Base-by-base conservation (phyloP, 2,113 vertebrate species). In the Reinhardtius hippoglossoides region DNA sequence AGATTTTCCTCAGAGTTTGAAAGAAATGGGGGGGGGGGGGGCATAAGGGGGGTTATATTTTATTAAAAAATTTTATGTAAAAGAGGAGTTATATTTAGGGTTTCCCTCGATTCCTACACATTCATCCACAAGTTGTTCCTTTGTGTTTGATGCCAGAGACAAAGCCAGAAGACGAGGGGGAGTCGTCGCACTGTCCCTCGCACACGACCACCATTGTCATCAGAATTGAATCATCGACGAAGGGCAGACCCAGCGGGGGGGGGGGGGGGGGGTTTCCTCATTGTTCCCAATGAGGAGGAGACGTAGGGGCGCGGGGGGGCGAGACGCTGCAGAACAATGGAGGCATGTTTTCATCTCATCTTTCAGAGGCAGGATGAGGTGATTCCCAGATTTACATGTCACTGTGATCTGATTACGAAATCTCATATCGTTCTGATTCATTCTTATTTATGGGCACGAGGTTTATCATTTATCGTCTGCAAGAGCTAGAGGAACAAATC, bases 251-350 rank as follows among this genome's bases (percentile, higher is more conserved):
- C 76, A 42, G 56, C 23, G 2, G 10, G 48, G 80, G 74, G 54
- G 74, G 21, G 76, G 54, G 71, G 21, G 2, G 74, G 21, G 76
- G 54, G 71, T 20, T 1, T 76, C 67, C 52, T 10, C 72, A 90
- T 91, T 93, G 91, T 91, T 91, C 64, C 9, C 1, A 15, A 4
- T 2, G 68, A 50, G 24, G 35, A 76, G 58, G 26, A 74, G 72
- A 74, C 62, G 65, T 54, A 44, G 62, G 48, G 44, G 54, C 52
- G 58, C 5, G 67, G 35, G 3, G 21, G 42, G 58, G 5, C n/a
- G n/a, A 42, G 42, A 60, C 5, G 14, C 52, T 15, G 44, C 20
- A 63, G 75, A 91, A 92, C 92, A 93, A 92, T 91, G 65, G 76
- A 78, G 70, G 37, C 18, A 26, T n/a, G 76, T 40, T 40, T 54